phyloP scores from a whole-genome alignment of 2,888 invertebrate species.

The Dicranocentrus wangi region DNA sequence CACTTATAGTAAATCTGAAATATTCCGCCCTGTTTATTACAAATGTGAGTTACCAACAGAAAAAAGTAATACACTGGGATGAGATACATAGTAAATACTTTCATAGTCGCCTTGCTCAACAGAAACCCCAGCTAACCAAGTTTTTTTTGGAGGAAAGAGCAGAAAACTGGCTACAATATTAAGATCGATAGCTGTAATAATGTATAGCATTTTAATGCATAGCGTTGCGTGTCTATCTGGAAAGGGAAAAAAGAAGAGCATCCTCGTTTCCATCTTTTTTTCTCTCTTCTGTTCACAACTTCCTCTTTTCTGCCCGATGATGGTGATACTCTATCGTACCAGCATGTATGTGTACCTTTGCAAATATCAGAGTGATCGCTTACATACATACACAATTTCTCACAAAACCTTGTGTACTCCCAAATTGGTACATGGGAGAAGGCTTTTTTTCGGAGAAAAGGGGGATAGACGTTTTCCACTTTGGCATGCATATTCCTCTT shows the following conservation, averaged over 20 bases:
- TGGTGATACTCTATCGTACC: neutral
- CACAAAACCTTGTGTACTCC: too few relatives aligned
- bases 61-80: too few relatives aligned
- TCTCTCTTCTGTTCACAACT: constrained; percentile 22
- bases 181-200: constrained; percentile 23
- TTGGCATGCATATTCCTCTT: constrained; percentile 2
- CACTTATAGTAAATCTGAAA: neutral
- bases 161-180: neutral
- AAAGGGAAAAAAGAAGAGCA: constrained; percentile 16
- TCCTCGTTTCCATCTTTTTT: neutral
- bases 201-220: constrained; percentile 15
- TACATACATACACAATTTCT: neutral
- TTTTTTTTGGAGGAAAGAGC: constrained; percentile 3
- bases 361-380: neutral
- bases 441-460: neutral
- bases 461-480: neutral
- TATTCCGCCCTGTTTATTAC: constrained; percentile 4
- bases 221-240: constrained; percentile 1
- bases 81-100: too few relatives aligned
- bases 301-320: constrained; percentile 18
- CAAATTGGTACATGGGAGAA: neutral
- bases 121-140: neutral
- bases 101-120: too few relatives aligned
- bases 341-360: constrained; percentile 4
- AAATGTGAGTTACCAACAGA: too few relatives aligned